A percentile compares a stretch with the other conserved stretches of the same genome.
Conservation (phyloP, 2,888 invertebrate genomes). For the Belgica antarctica region DNA sequence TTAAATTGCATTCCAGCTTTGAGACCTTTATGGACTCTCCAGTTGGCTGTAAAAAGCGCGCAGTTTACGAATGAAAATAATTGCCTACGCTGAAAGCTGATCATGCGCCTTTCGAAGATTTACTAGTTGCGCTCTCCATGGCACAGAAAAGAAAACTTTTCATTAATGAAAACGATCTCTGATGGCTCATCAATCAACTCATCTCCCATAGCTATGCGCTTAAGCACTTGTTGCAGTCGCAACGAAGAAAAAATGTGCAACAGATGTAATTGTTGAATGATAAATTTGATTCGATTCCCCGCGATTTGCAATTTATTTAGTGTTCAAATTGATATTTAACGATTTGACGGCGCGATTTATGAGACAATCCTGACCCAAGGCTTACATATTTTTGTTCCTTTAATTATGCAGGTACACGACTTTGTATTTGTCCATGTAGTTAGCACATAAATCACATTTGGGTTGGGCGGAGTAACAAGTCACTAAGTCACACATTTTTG, state of each 20-base stretch:
- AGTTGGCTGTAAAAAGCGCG: background rate
- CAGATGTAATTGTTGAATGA: slow-evolving; percentile 16
- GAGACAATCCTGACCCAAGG: too few species aligned
- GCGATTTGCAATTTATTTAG: too few species aligned
- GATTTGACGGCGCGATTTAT: too few species aligned
- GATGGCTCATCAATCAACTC: slow-evolving; percentile 35
- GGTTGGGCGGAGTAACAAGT: background rate
- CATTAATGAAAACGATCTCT: slow-evolving; percentile 28
- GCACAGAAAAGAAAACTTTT: background rate
- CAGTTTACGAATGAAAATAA: slow-evolving; percentile 31
- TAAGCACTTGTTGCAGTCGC: background rate
- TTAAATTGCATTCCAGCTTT: slow-evolving; percentile 27
- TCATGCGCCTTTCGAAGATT: slow-evolving; percentile 5
- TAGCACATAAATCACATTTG: slow-evolving; percentile 16
- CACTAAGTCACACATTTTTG: too few species aligned
- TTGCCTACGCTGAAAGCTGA: slow-evolving; percentile 13
- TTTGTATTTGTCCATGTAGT: too few species aligned
- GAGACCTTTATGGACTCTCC: slow-evolving; percentile 14
- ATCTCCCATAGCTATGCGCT: slow-evolving; percentile 24
- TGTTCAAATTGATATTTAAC: too few species aligned
- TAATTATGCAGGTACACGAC: too few species aligned
- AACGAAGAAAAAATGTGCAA: background rate
- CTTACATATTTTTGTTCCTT: too few species aligned
- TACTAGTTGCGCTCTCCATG: slow-evolving; percentile 5
- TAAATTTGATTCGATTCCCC: background rate